Evolutionary conservation across 1,140 invertebrate genomes (phyloP), one percentile per base, ranked within the genome.

Genomic region (Drosophila kohkoa): DNA sequence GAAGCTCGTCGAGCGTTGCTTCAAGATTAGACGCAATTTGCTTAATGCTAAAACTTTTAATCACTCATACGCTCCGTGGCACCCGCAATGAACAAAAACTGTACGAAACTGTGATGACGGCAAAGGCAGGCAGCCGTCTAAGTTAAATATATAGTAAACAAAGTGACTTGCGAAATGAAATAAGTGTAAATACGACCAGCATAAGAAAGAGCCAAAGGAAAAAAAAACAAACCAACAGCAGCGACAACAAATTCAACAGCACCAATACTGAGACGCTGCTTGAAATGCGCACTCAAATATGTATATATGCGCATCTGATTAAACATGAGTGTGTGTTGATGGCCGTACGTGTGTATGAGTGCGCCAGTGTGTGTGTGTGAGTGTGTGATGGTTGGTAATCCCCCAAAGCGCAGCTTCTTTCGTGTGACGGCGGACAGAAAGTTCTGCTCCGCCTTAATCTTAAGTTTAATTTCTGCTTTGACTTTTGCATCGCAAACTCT

Each of bases 301-400:
- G 73, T 88, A 80, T 87, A 77, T 82, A 80, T 87, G 83, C 83
- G 83, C 82, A 87, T 87, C 82, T 87, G 82, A 87, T 87, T 87
- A 87, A 87, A 82, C 67, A 82, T 65, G 71, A 82, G 82, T 82
- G 62, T 71, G 67, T 70, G 71, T 51, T 45, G 69, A 62, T 75
- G 75, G 60, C 58, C 58, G 20, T 69, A 38, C 35, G 58, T 57
- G 68, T 52, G 41, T 43, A 48, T 76, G 25, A 48, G 52, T 45
- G 58, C 6, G 43, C 59, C 55, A 68, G 46, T 51, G 49, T 72
- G 28, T 59, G 45, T 52, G 48, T 58, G 16, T 16, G 15, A 1
- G 54, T 77, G 38, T 64, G 62, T 35, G 54, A 49, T 62, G 58
- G 41, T 48, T 77, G 64, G 70, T 72, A 72, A 82, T 78, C 63